These are phyloP conservation scores for Strix occidentalis DNA, from an alignment of 2,797 vertebrate species.

Conservation along the genomic window DNA sequence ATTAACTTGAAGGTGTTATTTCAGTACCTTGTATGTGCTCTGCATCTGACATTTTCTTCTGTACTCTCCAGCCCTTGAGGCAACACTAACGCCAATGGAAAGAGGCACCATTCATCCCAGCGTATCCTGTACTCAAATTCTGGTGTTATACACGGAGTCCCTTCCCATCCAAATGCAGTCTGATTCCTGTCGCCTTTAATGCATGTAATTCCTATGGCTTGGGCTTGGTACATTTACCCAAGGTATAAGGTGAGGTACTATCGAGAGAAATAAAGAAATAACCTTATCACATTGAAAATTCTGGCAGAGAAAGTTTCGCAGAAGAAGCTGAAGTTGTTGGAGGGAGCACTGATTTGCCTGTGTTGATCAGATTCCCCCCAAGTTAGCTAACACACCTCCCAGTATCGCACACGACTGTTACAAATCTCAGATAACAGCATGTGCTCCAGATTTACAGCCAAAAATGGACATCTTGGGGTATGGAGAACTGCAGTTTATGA, in stretches of 20 bases:
- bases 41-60: not conserved
- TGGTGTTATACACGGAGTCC: too few relatives aligned
- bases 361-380: constrained; percentile 11
- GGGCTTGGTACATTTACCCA: not conserved
- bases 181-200: not conserved
- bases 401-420: not conserved
- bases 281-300: not conserved
- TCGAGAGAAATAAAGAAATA: not conserved
- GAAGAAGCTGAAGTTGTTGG: not conserved
- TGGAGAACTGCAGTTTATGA: constrained; percentile 49
- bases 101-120: not conserved
- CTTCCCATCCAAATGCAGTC: not conserved
- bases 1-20: not conserved
- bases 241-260: not conserved
- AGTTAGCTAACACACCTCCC: not conserved
- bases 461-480: constrained; percentile 68
- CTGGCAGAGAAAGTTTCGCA: not conserved
- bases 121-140: not conserved
- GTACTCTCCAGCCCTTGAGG: not conserved
- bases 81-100: not conserved
- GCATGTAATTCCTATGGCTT: fast-evolving
- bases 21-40: not conserved
- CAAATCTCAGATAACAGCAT: constrained; percentile 62
- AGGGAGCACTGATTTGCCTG: not conserved
- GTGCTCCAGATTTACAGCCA: constrained; percentile 67